A percentile compares a stretch with the other conserved stretches of the same genome.
Evolutionary conservation across 2,888 invertebrate species (phyloP).

Genomic region (Agapostemon virescens): DNA sequence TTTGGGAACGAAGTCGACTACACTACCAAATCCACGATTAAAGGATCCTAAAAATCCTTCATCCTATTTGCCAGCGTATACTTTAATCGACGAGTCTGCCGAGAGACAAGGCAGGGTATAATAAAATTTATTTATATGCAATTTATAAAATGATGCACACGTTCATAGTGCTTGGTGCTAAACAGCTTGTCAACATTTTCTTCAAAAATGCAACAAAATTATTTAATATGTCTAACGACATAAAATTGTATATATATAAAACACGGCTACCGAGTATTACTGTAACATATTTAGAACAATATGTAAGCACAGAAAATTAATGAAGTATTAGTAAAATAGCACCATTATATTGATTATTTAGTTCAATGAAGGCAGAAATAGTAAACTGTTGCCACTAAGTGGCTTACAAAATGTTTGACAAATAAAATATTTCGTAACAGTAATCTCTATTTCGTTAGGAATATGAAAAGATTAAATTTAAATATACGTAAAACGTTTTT

Average conservation of each 20-base stretch:
- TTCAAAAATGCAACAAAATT: conserved; percentile 9
- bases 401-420: not conserved
- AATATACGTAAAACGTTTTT: not conserved
- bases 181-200: conserved; percentile 13
- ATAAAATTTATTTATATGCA: conserved; percentile 19
- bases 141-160: not conserved
- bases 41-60: conserved; percentile 70
- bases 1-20: conserved; percentile 72
- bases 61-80: conserved; percentile 75
- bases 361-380: not conserved
- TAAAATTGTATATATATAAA: not conserved
- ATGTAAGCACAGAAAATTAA: not conserved
- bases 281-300: not conserved
- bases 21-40: conserved; percentile 76
- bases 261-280: not conserved
- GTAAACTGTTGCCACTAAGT: not conserved
- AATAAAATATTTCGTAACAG: not conserved
- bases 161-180: conserved; percentile 20
- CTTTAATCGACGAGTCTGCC: conserved; percentile 71
- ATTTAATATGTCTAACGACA: conserved; percentile 16
- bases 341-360: not conserved
- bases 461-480: not conserved
- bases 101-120: conserved; percentile 76
- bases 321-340: conserved; percentile 4
- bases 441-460: not conserved